Evolutionary conservation across 2,113 vertebrate species (phyloP), one percentile per base, ranked within the genome.

Genomic region (Mirounga angustirostris): DNA sequence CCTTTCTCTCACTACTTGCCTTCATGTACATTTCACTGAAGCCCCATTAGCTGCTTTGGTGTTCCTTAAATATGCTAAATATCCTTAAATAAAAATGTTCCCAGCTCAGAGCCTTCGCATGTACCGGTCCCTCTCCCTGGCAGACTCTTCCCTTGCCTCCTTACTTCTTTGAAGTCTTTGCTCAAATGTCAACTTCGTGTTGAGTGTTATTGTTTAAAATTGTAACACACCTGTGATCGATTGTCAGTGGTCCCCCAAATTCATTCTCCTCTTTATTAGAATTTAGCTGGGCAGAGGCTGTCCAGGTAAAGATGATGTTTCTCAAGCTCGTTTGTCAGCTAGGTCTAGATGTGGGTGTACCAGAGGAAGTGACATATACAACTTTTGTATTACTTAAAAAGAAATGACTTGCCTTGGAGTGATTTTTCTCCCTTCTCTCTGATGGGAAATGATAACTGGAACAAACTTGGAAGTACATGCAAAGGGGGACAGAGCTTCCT

Each of bases 111-210:
- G 65, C n/a, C 33, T 43, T 86, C 89, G 15, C 7, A 33, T 91
- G 22, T 50, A 56, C 74, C 36, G 6, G 22, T 63, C 73, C 50
- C 54, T 86, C 52, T 71, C 30, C 43, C 69, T 59, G 50, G 33
- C 54, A 79, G 26, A 69, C 28, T 43, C 6, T 95, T 78, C 5
- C n/a, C 26, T 82, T 87, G 22, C 15, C 14, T 7, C 28, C 43
- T 50, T 87, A 19, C 18, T 65, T 81, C 24, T 89, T 95, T 82
- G 15, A 86, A 76, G 71, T 83, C 93, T 92, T 92, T 79, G n/a
- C 56, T 61, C 43, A 79, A 33, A 65, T 89, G 43, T 50, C 61
- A 79, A 33, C 24, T 56, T 63, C 30, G 36, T 89, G 7, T 22
- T 58, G 50, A 78, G 16, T n/a, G n/a, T 78, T 96, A 33, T 28